These are phyloP conservation scores for Mionectes olivaceus DNA, from an alignment of 2,797 vertebrate species.

Conservation along the genomic window DNA sequence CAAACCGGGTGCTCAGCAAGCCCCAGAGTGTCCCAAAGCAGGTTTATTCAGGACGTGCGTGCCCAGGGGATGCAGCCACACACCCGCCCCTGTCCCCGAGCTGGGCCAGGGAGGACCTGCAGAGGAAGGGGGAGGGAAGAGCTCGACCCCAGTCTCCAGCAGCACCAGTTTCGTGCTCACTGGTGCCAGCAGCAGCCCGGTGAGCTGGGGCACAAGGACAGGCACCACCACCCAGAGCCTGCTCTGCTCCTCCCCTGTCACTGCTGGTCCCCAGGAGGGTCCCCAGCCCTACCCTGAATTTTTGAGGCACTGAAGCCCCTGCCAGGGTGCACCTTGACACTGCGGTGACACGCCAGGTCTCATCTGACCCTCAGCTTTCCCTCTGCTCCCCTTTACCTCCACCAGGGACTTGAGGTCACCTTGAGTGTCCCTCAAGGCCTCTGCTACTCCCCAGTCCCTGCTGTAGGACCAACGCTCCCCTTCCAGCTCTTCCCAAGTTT, in stretches of 20 bases:
- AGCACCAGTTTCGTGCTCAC: not conserved
- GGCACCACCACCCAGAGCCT: not conserved
- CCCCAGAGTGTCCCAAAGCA: not conserved
- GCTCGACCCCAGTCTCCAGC: not conserved
- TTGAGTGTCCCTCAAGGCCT: not conserved
- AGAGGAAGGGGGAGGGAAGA: not conserved
- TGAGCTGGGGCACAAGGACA: not conserved
- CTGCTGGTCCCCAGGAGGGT: not conserved
- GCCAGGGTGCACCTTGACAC: rapidly evolving
- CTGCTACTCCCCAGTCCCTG: not conserved
- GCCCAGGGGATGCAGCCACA: not conserved
- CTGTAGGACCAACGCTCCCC: not conserved
- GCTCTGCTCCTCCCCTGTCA: not conserved
- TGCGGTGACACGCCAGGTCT: not conserved
- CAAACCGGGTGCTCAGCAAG: not conserved
- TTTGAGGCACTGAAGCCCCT: not conserved
- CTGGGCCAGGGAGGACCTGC: not conserved
- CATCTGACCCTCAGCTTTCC: not conserved
- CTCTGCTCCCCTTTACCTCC: not conserved
- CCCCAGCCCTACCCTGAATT: not conserved
- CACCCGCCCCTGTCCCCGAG: not conserved
- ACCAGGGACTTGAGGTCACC: no score
- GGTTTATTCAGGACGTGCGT: not conserved
- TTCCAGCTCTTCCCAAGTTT: not conserved
- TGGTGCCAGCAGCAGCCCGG: not conserved